These are phyloP conservation scores for Cyaniris semiargus DNA, from an alignment of 2,888 invertebrate species.

Conservation along the genomic window DNA sequence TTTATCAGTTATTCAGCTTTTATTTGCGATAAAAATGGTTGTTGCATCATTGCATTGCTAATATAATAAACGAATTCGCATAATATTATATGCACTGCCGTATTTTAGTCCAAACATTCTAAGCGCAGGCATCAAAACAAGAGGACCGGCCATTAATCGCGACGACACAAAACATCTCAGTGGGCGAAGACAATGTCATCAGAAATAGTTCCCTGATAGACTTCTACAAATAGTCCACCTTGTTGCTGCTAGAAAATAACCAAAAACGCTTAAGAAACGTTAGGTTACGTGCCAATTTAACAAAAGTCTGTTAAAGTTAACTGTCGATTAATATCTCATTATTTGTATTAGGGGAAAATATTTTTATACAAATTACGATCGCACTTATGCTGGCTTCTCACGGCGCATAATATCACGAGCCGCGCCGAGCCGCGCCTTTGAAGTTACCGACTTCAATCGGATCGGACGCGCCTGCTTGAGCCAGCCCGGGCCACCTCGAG, in stretches of 20 bases:
- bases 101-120: slow-evolving; percentile 13
- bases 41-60: too few relatives aligned
- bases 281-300: neutral
- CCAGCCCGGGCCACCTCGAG: too few relatives aligned
- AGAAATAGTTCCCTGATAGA: slow-evolving; percentile 31
- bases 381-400: too few relatives aligned
- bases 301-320: neutral
- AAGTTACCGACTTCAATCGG: too few relatives aligned
- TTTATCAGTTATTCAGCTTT: too few relatives aligned
- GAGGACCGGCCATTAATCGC: slow-evolving; percentile 30
- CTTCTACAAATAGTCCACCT: slow-evolving; percentile 14
- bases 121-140: slow-evolving; percentile 30
- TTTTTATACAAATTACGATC: too few relatives aligned
- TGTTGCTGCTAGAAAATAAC: slow-evolving; percentile 10
- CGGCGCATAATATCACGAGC: too few relatives aligned
- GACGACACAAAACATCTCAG: slow-evolving; percentile 28
- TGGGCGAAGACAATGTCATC: slow-evolving; percentile 34
- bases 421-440: too few relatives aligned
- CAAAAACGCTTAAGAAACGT: neutral
- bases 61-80: neutral
- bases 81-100: neutral
- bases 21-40: too few relatives aligned
- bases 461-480: too few relatives aligned
- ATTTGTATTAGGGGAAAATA: too few relatives aligned
- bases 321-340: neutral